Evolutionary conservation across 1,140 invertebrate genomes (phyloP).

Genomic region (Sitophilus oryzae): DNA sequence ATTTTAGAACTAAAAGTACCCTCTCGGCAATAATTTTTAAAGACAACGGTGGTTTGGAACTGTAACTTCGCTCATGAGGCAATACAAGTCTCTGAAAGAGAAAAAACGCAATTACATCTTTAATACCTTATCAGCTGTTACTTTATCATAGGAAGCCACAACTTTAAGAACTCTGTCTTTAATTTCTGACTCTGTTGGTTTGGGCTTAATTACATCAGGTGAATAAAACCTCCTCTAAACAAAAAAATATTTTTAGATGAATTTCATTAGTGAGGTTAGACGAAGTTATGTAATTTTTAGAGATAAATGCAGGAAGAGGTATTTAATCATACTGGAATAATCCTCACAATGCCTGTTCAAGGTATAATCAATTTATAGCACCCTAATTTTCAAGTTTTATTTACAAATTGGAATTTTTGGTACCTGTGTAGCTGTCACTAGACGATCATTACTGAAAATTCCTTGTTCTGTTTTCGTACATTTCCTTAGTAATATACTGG

Average conservation of each 20-base stretch:
- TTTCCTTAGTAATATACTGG: constrained; percentile 22
- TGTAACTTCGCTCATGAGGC: constrained; percentile 62
- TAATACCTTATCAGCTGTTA: constrained; percentile 68
- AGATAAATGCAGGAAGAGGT: not conserved
- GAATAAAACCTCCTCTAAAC: constrained; percentile 36
- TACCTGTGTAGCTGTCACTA: constrained; percentile 18
- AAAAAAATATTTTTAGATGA: constrained; percentile 12
- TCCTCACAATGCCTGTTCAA: too few relatives aligned
- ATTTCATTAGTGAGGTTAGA: constrained; percentile 33
- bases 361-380: too few relatives aligned
- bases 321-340: too few relatives aligned
- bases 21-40: constrained; percentile 79
- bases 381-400: constrained; percentile 3
- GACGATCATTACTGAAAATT: constrained; percentile 1
- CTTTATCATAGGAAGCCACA: constrained; percentile 72
- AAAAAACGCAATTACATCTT: constrained; percentile 44
- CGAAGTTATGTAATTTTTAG: constrained; percentile 32
- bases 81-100: constrained; percentile 58
- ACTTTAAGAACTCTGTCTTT: constrained; percentile 71
- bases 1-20: constrained; percentile 86
- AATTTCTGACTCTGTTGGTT: constrained; percentile 53
- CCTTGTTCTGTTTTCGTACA: not conserved
- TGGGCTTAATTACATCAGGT: constrained; percentile 37
- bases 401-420: too few relatives aligned
- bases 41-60: constrained; percentile 64